Conservation (phyloP, 2,888 invertebrate genomes). For the Timandra comae region DNA sequence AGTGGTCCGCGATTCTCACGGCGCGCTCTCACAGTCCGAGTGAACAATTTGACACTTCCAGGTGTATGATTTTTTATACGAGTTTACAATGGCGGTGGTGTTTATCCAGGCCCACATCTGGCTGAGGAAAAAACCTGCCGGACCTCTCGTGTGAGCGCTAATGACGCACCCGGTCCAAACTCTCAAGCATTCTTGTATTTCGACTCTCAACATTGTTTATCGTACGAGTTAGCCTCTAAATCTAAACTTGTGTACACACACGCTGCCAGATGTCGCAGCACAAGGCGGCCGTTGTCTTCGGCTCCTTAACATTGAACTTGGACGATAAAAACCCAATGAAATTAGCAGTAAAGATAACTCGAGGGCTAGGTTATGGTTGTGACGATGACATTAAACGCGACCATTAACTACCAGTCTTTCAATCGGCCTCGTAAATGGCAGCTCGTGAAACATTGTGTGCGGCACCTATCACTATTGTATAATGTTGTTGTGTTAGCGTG, state of each 20-base stretch:
- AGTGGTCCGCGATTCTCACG: constrained; percentile 55
- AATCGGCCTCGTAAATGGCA: too few relatives aligned
- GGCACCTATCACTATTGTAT: too few relatives aligned
- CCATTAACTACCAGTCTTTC: constrained; percentile 11
- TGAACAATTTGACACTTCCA: constrained; percentile 77
- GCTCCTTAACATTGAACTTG: constrained; percentile 68
- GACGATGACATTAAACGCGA: constrained; percentile 17
- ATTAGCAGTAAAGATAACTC: constrained; percentile 67
- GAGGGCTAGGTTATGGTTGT: constrained; percentile 54
- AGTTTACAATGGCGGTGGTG: constrained; percentile 56
- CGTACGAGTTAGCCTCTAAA: constrained; percentile 32
- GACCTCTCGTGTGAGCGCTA: constrained; percentile 70
- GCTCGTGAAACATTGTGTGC: constrained; percentile 1
- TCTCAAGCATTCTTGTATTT: constrained; percentile 36
- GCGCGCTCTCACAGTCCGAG: constrained; percentile 56
- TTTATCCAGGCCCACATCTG: constrained; percentile 72
- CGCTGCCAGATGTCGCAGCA: constrained; percentile 54
- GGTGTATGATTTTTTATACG: constrained; percentile 70
- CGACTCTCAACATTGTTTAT: constrained; percentile 53
- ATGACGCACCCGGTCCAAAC: constrained; percentile 40
- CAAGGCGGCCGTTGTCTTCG: constrained; percentile 52
- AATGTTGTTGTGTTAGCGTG: not conserved
- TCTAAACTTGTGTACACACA: constrained; percentile 33
- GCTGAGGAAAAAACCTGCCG: constrained; percentile 66
- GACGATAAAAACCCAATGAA: constrained; percentile 64